phyloP scores from a whole-genome alignment of 2,113 vertebrate species.

The Telmatochromis sp. region DNA sequence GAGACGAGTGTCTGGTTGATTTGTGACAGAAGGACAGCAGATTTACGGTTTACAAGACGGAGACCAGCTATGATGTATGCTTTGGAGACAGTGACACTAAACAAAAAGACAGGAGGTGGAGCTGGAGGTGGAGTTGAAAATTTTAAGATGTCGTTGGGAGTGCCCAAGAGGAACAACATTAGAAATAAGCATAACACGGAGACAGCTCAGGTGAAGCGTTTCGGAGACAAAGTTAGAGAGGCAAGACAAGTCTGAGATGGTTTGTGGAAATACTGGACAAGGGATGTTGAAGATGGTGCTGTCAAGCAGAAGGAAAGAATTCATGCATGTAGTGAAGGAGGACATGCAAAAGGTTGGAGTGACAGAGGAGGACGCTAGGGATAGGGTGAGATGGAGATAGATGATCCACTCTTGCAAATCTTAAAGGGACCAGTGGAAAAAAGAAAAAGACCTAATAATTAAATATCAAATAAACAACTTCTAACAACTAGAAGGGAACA shows the following conservation, averaged over 20 bases:
- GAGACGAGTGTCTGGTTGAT: neutral
- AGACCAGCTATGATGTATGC: neutral
- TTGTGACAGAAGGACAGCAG: neutral
- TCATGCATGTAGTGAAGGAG: neutral
- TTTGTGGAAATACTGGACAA: neutral
- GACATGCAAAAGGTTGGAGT: neutral
- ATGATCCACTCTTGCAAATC: neutral
- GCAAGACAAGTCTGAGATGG: neutral
- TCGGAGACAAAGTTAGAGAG: neutral
- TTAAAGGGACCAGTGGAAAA: neutral
- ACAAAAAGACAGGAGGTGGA: neutral
- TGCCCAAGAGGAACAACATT: neutral
- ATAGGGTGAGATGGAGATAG: neutral
- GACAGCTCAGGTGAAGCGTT: neutral
- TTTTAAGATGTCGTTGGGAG: neutral
- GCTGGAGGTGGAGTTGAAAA: neutral
- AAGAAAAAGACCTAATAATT: rapidly evolving
- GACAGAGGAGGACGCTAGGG: neutral
- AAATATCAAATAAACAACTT: neutral
- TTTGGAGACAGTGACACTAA: neutral
- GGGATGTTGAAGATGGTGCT: neutral
- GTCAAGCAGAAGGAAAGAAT: neutral
- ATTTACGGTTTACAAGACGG: neutral
- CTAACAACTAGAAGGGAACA: neutral
- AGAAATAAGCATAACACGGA: neutral